These are phyloP conservation scores for Megaustenia siamemsis DNA, from an alignment of 2,888 invertebrate genomes.

Conservation along the genomic window DNA sequence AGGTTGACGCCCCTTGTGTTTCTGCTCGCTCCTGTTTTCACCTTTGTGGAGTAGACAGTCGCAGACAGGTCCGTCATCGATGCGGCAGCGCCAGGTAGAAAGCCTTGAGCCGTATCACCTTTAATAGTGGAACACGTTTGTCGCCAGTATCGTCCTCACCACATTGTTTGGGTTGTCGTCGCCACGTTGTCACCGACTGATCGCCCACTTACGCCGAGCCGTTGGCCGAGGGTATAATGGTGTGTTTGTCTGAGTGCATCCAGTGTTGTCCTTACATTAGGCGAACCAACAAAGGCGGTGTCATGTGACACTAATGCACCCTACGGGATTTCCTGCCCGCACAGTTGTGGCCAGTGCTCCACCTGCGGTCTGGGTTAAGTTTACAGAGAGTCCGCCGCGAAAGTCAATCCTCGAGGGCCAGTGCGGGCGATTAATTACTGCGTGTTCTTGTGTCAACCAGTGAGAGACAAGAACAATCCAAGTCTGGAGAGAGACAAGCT, in stretches of 20 bases:
- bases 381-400: slow-evolving; percentile 9
- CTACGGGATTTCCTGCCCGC: slow-evolving; percentile 19
- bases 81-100: slow-evolving; percentile 8
- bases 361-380: slow-evolving; percentile 35
- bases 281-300: slow-evolving; percentile 30
- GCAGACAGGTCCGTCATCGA: too few relatives aligned
- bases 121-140: background rate
- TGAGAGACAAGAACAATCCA: background rate
- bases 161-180: background rate
- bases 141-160: background rate
- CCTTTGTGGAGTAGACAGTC: too few relatives aligned
- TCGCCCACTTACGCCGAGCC: slow-evolving; percentile 20
- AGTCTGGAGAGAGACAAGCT: background rate
- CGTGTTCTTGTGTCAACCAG: slow-evolving; percentile 14
- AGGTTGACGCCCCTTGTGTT: background rate
- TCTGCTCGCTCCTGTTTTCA: slow-evolving; percentile 14
- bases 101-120: slow-evolving; percentile 26
- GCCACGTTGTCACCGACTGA: background rate
- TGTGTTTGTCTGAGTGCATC: slow-evolving; percentile 32
- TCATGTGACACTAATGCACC: slow-evolving; percentile 29
- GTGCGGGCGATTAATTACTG: slow-evolving; percentile 38
- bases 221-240: slow-evolving; percentile 20
- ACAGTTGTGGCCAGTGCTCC: slow-evolving; percentile 1
- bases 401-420: background rate
- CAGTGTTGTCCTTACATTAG: slow-evolving; percentile 21